These are phyloP conservation scores for Solen grandis DNA, from an alignment of 1,140 invertebrate species.

Conservation along the genomic window DNA sequence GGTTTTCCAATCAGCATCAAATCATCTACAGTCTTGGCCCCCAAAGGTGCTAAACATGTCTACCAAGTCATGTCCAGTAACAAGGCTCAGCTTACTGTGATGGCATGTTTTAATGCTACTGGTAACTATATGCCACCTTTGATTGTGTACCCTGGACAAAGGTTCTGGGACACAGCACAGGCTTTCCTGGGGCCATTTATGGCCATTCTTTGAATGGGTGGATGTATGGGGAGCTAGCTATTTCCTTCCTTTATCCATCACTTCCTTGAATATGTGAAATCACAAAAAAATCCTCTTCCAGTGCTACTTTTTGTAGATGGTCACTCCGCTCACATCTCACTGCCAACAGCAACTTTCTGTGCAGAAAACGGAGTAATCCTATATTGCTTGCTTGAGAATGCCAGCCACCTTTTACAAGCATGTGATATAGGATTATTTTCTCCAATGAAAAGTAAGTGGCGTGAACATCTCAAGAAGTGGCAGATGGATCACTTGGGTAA, in stretches of 20 bases:
- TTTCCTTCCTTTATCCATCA: neutral
- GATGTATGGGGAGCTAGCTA: neutral
- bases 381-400: slow-evolving; percentile 3
- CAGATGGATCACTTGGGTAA: slow-evolving; percentile 15
- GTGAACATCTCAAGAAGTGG: no score
- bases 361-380: no score
- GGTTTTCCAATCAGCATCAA: no score
- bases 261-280: neutral
- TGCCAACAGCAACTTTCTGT: slow-evolving; percentile 12
- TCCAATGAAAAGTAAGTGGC: no score
- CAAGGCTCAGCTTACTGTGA: neutral
- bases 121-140: neutral
- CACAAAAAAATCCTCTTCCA: neutral
- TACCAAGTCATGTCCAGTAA: no score
- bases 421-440: no score
- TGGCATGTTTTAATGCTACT: slow-evolving; percentile 1
- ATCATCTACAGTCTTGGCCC: no score
- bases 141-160: neutral
- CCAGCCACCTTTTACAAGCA: neutral
- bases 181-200: slow-evolving; percentile 2
- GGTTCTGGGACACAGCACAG: neutral
- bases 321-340: neutral
- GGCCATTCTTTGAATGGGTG: neutral
- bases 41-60: no score
- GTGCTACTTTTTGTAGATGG: neutral